A percentile compares a stretch with the other conserved stretches of the same genome.
Conservation (phyloP, 37 sponge, comb jelly and placozoan genomes). For the Geodia barretti region DNA sequence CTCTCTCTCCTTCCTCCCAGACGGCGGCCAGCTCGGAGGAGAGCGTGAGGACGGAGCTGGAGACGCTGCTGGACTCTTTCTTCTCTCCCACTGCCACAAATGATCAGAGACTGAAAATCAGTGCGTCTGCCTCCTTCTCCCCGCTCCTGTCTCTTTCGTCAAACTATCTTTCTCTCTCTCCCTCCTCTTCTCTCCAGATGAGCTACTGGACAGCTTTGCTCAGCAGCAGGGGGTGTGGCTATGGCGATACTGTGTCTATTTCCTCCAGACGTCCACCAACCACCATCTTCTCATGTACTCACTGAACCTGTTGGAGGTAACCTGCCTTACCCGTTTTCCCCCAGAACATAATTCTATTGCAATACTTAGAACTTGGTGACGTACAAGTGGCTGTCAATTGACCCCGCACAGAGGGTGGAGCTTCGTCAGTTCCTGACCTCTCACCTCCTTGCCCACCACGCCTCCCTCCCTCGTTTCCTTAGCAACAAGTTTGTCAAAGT, state of each 20-base stretch:
- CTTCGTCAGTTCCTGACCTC: conserved; percentile 53
- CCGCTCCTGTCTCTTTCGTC: background rate
- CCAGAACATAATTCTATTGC: background rate
- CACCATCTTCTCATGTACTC: conserved; percentile 80
- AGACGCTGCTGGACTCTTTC: conserved; percentile 33
- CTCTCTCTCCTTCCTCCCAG: no score
- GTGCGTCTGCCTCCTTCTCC: conserved; percentile 2
- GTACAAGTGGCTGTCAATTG: conserved; percentile 54
- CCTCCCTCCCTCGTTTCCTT: conserved; percentile 51
- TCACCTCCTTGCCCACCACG: conserved; percentile 24
- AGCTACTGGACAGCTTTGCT: conserved; percentile 61
- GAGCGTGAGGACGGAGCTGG: conserved; percentile 35
- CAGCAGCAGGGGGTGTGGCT: conserved; percentile 58
- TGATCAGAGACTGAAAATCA: conserved; percentile 48
- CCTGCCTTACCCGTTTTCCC: background rate
- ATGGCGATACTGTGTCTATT: conserved; percentile 73
- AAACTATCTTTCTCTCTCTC: background rate
- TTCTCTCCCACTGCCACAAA: conserved; percentile 50
- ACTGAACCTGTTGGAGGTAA: conserved; percentile 78
- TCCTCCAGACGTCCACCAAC: conserved; percentile 70
- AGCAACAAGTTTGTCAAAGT: conserved; percentile 79
- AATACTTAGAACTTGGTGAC: conserved; percentile 48
- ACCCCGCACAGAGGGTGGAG: conserved; percentile 22
- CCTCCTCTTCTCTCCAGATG: conserved; percentile 13
- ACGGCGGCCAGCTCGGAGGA: background rate